phyloP scores from a whole-genome alignment of 2,113 vertebrate genomes.

The Jacana jacana region DNA sequence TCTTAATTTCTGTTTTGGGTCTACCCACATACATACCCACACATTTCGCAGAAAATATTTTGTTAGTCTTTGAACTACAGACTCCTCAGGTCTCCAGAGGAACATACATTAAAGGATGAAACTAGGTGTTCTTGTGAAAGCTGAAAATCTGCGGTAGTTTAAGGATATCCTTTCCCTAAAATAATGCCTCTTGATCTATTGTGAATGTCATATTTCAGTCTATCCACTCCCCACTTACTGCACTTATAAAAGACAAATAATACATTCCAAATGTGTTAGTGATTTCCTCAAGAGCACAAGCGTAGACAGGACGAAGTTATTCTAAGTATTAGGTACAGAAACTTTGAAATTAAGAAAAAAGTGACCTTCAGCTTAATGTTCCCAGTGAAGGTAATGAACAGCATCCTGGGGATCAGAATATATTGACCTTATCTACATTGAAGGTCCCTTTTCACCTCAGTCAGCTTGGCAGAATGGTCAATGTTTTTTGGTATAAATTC shows the following conservation, averaged over 20 bases:
- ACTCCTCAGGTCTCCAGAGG: background rate
- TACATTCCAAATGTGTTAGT: background rate
- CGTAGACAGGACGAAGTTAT: background rate
- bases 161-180: background rate
- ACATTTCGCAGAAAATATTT: background rate
- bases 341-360: background rate
- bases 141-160: background rate
- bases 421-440: background rate
- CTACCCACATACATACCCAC: background rate
- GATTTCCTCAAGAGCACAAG: background rate
- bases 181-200: background rate
- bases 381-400: background rate
- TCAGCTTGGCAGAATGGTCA: background rate
- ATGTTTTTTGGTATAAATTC: background rate
- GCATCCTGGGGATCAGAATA: background rate
- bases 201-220: background rate
- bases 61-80: background rate
- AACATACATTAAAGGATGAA: background rate
- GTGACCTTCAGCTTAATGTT: background rate
- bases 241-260: background rate
- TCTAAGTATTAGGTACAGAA: background rate
- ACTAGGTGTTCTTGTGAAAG: background rate
- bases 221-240: background rate
- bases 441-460: background rate
- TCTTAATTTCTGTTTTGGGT: background rate